A percentile compares a stretch with the other conserved stretches of the same genome.
Conservation (phyloP, 2,888 invertebrate genomes). For the Leucophenga maculata region DNA sequence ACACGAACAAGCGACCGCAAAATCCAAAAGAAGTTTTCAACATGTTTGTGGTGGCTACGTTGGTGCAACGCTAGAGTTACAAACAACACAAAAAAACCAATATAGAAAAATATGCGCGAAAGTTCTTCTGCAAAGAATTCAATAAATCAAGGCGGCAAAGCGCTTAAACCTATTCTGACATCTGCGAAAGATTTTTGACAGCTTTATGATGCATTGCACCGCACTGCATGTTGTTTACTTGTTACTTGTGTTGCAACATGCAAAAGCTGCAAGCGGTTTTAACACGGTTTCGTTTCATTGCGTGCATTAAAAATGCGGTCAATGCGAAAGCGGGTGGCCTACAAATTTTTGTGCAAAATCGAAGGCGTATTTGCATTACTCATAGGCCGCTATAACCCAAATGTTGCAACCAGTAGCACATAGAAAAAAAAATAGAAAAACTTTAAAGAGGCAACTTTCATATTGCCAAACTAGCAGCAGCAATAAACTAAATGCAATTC, state of each 20-base stretch:
- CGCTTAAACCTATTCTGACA: not conserved
- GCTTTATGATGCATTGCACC: not conserved
- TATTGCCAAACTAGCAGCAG: not conserved
- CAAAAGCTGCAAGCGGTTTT: not conserved
- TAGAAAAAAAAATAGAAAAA: not conserved
- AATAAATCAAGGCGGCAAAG: not conserved
- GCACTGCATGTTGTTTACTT: not conserved
- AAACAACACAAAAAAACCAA: not conserved
- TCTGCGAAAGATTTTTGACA: constrained; percentile 2
- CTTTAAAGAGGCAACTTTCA: not conserved
- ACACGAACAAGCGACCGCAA: not conserved
- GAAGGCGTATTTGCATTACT: not conserved
- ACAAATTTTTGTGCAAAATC: not conserved
- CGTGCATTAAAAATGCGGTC: constrained; percentile 12
- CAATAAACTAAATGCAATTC: not conserved
- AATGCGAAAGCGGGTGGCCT: constrained; percentile 3
- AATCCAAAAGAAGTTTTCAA: not conserved
- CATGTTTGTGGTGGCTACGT: not conserved
- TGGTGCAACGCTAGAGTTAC: not conserved
- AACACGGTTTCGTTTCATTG: constrained; percentile 1
- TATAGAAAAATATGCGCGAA: not conserved
- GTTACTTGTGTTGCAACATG: not conserved
- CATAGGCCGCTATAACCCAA: constrained; percentile 1
- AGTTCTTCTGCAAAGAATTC: not conserved
- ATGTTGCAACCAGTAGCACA: not conserved